phyloP scores from a whole-genome alignment of 1,140 invertebrate genomes.

The Geopemphigus sp. region DNA sequence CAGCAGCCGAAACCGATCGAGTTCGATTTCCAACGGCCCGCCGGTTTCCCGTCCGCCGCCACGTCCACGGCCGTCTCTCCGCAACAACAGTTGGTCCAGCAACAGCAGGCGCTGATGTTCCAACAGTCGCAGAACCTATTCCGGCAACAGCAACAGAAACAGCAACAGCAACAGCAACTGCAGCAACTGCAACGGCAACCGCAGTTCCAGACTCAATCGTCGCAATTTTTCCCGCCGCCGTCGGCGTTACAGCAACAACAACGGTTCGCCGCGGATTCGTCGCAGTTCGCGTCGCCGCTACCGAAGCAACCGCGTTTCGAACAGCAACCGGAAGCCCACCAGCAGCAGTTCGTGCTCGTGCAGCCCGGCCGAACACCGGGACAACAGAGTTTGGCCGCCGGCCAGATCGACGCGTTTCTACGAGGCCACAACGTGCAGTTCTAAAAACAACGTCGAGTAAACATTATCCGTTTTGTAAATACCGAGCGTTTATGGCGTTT shows the following conservation, averaged over 20 bases:
- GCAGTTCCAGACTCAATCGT: constrained; percentile 54
- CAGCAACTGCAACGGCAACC: too few species aligned
- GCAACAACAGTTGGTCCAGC: constrained; percentile 68
- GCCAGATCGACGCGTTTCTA: constrained; percentile 78
- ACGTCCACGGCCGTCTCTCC: constrained; percentile 51
- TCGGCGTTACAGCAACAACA: constrained; percentile 52
- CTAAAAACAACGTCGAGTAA: too few species aligned
- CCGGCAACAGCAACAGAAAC: constrained; percentile 67
- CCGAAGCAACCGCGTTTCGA: constrained; percentile 51
- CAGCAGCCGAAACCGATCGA: not conserved
- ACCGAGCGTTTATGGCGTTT: constrained; percentile 15
- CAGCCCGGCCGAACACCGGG: constrained; percentile 55
- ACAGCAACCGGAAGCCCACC: constrained; percentile 56
- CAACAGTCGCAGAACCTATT: constrained; percentile 72
- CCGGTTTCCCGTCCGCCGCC: constrained; percentile 25
- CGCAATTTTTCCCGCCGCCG: constrained; percentile 61
- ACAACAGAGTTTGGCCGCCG: constrained; percentile 54
- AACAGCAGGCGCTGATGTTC: constrained; percentile 64
- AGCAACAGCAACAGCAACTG: constrained; percentile 54
- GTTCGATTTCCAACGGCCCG: constrained; percentile 49
- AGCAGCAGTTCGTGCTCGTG: constrained; percentile 66
- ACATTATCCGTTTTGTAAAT: too few species aligned
- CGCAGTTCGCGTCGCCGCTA: constrained; percentile 41
- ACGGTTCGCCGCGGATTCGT: constrained; percentile 25
- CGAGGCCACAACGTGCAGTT: constrained; percentile 62